Conservation (phyloP, 2,797 vertebrate species). For the Psittacula echo region DNA sequence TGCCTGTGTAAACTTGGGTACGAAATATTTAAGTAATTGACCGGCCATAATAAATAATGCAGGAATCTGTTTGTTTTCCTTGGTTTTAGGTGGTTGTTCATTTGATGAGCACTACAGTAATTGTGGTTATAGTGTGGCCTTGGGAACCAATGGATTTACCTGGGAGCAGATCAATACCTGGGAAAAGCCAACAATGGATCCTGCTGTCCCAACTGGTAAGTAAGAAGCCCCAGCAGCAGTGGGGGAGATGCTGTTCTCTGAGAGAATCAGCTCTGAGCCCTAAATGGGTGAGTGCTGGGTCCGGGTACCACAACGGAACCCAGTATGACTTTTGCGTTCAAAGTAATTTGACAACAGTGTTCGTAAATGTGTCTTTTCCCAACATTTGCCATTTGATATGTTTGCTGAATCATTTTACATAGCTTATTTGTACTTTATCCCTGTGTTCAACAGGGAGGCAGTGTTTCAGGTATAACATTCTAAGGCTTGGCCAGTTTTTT, state of each 20-base stretch:
- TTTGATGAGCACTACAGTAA: constrained; percentile 95
- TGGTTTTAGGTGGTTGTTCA: constrained; percentile 87
- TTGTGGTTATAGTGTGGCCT: constrained; percentile 93
- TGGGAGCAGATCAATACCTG: constrained; percentile 99
- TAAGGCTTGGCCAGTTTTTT: neutral
- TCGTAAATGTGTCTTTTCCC: neutral
- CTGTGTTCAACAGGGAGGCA: neutral
- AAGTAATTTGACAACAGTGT: neutral
- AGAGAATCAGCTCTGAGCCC: neutral
- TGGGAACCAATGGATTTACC: constrained; percentile 95
- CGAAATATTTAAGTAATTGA: constrained; percentile 76
- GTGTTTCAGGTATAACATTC: neutral
- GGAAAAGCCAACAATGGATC: constrained; percentile 93
- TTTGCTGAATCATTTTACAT: neutral
- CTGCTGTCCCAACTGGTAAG: constrained; percentile 91
- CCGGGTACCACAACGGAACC: neutral
- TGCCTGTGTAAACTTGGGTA: constrained; percentile 51
- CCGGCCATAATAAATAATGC: constrained; percentile 67
- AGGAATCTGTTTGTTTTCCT: constrained; percentile 63
- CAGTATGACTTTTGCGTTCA: neutral
- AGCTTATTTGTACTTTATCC: neutral
- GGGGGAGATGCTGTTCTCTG: neutral
- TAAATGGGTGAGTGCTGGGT: fast-evolving
- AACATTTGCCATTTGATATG: fast-evolving
- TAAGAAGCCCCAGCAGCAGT: neutral